Percentiles rank a stretch among this genome's conserved stretches.
These are phyloP conservation scores for Gambusia affinis DNA, from an alignment of 2,113 vertebrate species.

Conservation along the genomic window DNA sequence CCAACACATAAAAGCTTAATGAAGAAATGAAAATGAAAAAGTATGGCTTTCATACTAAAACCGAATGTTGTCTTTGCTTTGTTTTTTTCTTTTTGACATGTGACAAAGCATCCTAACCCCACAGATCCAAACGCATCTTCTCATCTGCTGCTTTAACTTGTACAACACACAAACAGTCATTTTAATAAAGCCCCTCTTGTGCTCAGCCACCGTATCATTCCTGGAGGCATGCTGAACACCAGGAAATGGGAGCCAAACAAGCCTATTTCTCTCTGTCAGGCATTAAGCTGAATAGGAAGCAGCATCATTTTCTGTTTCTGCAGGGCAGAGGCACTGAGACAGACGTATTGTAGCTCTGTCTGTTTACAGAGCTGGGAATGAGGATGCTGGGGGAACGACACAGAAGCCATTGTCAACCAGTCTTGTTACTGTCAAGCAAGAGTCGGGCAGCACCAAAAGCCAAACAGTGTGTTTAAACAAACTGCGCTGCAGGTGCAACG, in stretches of 20 bases:
- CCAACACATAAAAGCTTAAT: no score
- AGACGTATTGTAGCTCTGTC: constrained; percentile 38
- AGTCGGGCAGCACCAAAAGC: constrained; percentile 32
- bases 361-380: constrained; percentile 42
- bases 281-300: constrained; percentile 60
- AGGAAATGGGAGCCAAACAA: constrained; percentile 53
- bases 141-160: constrained; percentile 25
- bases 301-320: constrained; percentile 52
- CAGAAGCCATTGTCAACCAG: constrained; percentile 61
- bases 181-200: constrained; percentile 46
- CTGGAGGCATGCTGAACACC: constrained; percentile 51
- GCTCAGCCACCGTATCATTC: constrained; percentile 57
- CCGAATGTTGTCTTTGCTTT: background rate
- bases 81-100: background rate
- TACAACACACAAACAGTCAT: constrained; percentile 46
- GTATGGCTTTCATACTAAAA: background rate
- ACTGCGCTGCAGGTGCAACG: constrained; percentile 40
- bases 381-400: constrained; percentile 55
- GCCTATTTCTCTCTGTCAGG: constrained; percentile 47
- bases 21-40: background rate
- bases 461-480: constrained; percentile 22
- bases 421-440: constrained; percentile 46
- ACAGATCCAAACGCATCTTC: constrained; percentile 26
- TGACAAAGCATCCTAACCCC: constrained; percentile 18
- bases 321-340: constrained; percentile 43